These are phyloP conservation scores for Strix aluco DNA, from an alignment of 2,113 vertebrate genomes.

Conservation along the genomic window DNA sequence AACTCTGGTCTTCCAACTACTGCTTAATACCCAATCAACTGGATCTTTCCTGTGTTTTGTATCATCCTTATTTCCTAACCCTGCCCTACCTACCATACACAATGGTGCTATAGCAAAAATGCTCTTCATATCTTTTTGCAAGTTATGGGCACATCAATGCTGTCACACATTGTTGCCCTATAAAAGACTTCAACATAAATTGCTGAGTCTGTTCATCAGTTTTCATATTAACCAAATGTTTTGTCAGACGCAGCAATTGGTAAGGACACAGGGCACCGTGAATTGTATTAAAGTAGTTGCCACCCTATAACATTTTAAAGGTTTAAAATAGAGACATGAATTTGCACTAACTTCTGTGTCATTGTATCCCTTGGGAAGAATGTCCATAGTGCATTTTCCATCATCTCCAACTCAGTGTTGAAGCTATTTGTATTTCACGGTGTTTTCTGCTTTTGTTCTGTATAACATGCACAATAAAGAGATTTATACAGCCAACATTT, in stretches of 20 bases:
- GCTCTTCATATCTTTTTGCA: background rate
- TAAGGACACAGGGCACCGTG: background rate
- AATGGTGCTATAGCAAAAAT: background rate
- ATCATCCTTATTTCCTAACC: background rate
- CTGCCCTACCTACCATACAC: background rate
- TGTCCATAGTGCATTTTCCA: background rate
- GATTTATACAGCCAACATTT: background rate
- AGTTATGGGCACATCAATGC: background rate
- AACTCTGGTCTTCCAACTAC: background rate
- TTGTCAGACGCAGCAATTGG: background rate
- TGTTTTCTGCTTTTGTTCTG: background rate
- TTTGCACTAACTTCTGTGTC: background rate
- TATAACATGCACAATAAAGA: background rate
- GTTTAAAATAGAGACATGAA: background rate
- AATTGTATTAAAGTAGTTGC: background rate
- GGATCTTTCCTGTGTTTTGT: background rate
- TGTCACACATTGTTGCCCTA: background rate
- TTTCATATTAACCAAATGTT: background rate
- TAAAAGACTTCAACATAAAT: background rate
- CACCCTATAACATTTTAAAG: background rate
- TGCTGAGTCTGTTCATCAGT: background rate
- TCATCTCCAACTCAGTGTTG: background rate
- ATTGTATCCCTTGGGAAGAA: background rate
- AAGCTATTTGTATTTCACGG: background rate
- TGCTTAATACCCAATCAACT: background rate